Percentiles rank a stretch among this genome's conserved stretches.
phyloP scores from a whole-genome alignment of 1,140 invertebrate species.

The Antheraea pernyi region DNA sequence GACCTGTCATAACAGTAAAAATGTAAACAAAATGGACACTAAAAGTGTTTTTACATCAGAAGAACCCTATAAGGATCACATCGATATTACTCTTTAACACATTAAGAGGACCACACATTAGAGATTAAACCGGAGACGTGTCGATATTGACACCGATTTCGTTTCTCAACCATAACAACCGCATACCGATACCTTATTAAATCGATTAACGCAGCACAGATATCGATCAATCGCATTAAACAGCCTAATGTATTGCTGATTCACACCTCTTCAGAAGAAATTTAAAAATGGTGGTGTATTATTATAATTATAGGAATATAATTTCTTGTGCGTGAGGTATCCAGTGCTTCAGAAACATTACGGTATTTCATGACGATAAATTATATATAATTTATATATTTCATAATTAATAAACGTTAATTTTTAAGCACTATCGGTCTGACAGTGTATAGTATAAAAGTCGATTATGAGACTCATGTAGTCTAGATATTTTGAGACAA shows the following conservation, averaged over 20 bases:
- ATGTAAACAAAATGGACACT: slow-evolving; percentile 22
- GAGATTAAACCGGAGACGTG: slow-evolving; percentile 32
- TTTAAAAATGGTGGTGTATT: slow-evolving; percentile 7
- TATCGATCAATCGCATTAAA: slow-evolving; percentile 43
- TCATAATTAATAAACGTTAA: no score
- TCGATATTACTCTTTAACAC: slow-evolving; percentile 29
- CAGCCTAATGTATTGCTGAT: slow-evolving; percentile 39
- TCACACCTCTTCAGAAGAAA: slow-evolving; percentile 32
- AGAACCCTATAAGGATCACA: slow-evolving; percentile 16
- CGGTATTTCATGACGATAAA: slow-evolving; percentile 1
- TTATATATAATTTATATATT: not conserved
- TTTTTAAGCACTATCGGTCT: no score
- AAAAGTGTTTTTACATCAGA: slow-evolving; percentile 15
- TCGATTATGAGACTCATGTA: no score
- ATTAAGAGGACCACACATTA: slow-evolving; percentile 47
- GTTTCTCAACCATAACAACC: slow-evolving; percentile 30
- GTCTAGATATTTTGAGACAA: no score
- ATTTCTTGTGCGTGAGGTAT: slow-evolving; percentile 18
- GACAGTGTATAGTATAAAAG: no score
- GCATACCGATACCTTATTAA: slow-evolving; percentile 35
- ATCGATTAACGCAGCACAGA: slow-evolving; percentile 36
- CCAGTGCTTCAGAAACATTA: not conserved
- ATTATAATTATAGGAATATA: slow-evolving; percentile 15
- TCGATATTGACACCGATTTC: slow-evolving; percentile 34
- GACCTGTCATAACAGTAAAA: slow-evolving; percentile 42